Evolutionary conservation across 2,113 vertebrate genomes (phyloP).

Genomic region (Connochaetes taurinus): DNA sequence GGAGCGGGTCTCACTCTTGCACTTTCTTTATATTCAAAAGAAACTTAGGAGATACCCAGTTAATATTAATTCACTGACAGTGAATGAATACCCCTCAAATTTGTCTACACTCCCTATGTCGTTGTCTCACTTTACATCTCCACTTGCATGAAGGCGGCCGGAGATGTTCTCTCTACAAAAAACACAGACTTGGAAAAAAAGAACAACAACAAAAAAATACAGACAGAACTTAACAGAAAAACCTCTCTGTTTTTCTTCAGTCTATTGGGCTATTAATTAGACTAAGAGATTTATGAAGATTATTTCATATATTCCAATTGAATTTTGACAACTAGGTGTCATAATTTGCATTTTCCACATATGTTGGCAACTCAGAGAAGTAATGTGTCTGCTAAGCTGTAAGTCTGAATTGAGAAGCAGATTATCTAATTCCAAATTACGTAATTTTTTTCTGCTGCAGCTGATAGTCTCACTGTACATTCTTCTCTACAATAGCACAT

Average conservation of each 20-base stretch:
- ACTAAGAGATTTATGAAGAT: background rate
- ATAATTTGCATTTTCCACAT: background rate
- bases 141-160: background rate
- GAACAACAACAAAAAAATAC: background rate
- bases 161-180: background rate
- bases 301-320: background rate
- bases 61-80: background rate
- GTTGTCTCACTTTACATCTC: background rate
- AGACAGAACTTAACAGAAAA: background rate
- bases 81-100: background rate
- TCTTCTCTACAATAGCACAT: background rate
- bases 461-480: too few species aligned
- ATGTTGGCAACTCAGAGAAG: background rate
- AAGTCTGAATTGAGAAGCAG: background rate
- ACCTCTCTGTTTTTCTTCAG: background rate
- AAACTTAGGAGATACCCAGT: background rate
- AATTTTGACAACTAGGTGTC: background rate
- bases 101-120: background rate
- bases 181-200: background rate
- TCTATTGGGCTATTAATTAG: background rate
- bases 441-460: background rate
- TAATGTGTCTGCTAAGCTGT: background rate
- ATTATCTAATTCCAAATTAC: background rate
- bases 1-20: background rate
- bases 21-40: background rate